Percentiles rank a stretch among this genome's conserved stretches.
These are phyloP conservation scores for Stegodyphus mimosarum DNA, from an alignment of 1,140 invertebrate genomes.

Conservation along the genomic window DNA sequence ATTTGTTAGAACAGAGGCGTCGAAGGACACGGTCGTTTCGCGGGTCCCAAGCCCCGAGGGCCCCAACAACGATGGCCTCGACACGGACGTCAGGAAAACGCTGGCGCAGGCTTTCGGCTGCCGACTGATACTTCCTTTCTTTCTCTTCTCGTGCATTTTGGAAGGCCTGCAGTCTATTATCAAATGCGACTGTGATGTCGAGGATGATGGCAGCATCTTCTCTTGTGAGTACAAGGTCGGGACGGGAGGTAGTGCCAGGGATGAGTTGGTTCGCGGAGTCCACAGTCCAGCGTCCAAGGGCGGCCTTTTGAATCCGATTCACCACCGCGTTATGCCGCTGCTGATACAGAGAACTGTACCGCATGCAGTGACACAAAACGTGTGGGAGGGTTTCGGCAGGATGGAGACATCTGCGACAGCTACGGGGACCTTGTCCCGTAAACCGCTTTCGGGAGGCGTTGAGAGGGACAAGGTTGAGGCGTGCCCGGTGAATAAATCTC, in stretches of 20 bases:
- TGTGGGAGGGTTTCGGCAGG: background rate
- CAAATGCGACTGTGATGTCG: background rate
- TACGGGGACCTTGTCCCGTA: background rate
- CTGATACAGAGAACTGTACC: background rate
- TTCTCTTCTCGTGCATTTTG: background rate
- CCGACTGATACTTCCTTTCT: background rate
- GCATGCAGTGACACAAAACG: background rate
- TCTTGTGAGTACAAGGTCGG: background rate
- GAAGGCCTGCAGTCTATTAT: background rate
- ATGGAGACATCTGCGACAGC: background rate
- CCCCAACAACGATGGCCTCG: conserved; percentile 9
- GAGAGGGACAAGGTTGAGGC: background rate
- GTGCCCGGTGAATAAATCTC: background rate
- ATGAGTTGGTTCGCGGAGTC: background rate
- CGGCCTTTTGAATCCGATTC: background rate
- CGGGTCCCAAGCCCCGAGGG: background rate
- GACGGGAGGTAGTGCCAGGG: background rate
- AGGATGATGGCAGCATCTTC: background rate
- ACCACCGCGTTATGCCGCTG: background rate
- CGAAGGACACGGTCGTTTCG: background rate
- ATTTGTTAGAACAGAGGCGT: background rate
- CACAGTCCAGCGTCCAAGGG: background rate
- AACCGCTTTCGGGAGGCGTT: background rate
- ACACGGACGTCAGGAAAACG: background rate
- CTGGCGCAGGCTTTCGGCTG: background rate